Conservation (phyloP, 2,888 invertebrate species). For the Drosophila hamatofila region DNA sequence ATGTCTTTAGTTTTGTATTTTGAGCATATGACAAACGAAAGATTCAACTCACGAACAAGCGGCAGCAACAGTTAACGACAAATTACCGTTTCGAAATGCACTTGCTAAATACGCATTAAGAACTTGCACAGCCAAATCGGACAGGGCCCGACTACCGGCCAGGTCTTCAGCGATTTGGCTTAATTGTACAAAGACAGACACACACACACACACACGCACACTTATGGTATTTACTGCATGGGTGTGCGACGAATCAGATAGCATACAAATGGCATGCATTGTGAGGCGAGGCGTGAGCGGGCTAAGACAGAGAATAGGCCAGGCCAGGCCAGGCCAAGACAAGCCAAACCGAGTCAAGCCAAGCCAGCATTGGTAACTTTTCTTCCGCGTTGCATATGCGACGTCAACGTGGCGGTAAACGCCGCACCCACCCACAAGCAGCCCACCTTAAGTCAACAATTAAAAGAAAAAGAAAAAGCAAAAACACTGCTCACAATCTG, state of each 20-base stretch:
- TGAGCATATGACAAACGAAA: slow-evolving; percentile 41
- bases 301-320: slow-evolving; percentile 34
- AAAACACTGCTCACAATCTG: slow-evolving; percentile 50
- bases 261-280: slow-evolving; percentile 74
- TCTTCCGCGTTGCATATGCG: slow-evolving; percentile 79
- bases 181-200: slow-evolving; percentile 31
- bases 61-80: slow-evolving; percentile 68
- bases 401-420: slow-evolving; percentile 40
- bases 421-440: slow-evolving; percentile 75
- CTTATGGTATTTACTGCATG: slow-evolving; percentile 25
- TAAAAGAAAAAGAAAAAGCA: slow-evolving; percentile 49
- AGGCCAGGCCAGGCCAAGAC: slow-evolving; percentile 20
- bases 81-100: slow-evolving; percentile 77
- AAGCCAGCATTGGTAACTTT: slow-evolving; percentile 46
- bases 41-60: slow-evolving; percentile 76
- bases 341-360: slow-evolving; percentile 21
- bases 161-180: slow-evolving; percentile 26
- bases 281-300: slow-evolving; percentile 28
- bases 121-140: slow-evolving; percentile 68
- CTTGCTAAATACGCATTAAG: slow-evolving; percentile 73
- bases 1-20: neutral
- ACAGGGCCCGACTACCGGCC: slow-evolving; percentile 20
- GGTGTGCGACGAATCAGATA: slow-evolving; percentile 66
- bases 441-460: slow-evolving; percentile 72
- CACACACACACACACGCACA: slow-evolving; percentile 3